Percentiles rank a stretch among this genome's conserved stretches.
Evolutionary conservation across 2,888 invertebrate genomes (phyloP).

Genomic region (Polylopha cassiicola): DNA sequence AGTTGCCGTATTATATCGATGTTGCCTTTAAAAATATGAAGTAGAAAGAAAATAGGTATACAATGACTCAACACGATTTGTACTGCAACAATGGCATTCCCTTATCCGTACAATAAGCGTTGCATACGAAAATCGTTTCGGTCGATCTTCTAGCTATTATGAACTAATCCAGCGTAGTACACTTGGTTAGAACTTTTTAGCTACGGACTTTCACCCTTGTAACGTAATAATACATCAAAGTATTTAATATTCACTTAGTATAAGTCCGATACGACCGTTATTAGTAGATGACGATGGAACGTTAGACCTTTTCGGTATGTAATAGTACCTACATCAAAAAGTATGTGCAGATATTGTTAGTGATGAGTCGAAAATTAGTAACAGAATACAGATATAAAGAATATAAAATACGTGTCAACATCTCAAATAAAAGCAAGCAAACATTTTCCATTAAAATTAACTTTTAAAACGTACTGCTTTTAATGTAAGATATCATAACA

Average conservation of each 20-base stretch:
- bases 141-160: constrained; percentile 46
- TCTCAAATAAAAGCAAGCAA: too few species aligned
- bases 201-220: constrained; percentile 30
- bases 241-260: constrained; percentile 17
- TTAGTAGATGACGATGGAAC: constrained; percentile 48
- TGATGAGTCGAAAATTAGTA: constrained; percentile 75
- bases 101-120: constrained; percentile 77
- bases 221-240: constrained; percentile 28
- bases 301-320: constrained; percentile 57
- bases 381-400: constrained; percentile 19
- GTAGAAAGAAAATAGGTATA: constrained; percentile 29
- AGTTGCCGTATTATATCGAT: constrained; percentile 32
- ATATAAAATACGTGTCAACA: too few species aligned
- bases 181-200: constrained; percentile 40
- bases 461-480: too few species aligned
- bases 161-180: constrained; percentile 40
- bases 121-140: constrained; percentile 70
- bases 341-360: constrained; percentile 60
- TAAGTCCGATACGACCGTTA: constrained; percentile 46
- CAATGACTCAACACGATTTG: constrained; percentile 72
- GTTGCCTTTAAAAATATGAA: constrained; percentile 34
- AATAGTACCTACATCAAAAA: constrained; percentile 27
- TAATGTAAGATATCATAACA: constrained; percentile 27
- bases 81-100: constrained; percentile 74
- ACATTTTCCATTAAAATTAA: too few species aligned